Percentiles rank a stretch among this genome's conserved stretches.
Evolutionary conservation across 2,888 invertebrate genomes (phyloP).

Genomic region (Noctua pronuba): DNA sequence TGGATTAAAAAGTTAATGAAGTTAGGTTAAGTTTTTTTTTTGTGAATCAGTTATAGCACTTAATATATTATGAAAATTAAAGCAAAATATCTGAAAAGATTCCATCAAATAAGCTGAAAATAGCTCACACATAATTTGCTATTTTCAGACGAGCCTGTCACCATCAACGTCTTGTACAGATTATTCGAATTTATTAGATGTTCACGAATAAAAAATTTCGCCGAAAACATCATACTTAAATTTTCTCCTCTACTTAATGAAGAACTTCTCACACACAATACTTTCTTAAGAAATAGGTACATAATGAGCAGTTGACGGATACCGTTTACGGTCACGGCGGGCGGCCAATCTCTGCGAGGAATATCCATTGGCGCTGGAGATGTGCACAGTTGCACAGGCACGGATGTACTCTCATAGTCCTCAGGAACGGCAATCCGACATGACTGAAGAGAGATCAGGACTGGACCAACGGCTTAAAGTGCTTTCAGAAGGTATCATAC

Average conservation of each 20-base stretch:
- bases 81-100: neutral
- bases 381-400: neutral
- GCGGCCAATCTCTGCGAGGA: neutral
- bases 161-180: neutral
- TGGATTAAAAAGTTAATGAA: neutral
- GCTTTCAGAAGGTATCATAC: neutral
- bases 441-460: neutral
- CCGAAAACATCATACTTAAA: neutral
- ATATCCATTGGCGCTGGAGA: neutral
- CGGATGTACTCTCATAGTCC: neutral
- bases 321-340: neutral
- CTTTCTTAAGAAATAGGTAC: neutral
- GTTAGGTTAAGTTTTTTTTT: neutral
- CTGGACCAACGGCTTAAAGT: neutral
- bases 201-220: neutral
- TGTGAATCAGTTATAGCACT: neutral
- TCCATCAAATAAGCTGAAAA: neutral
- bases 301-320: neutral
- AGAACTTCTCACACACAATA: neutral
- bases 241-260: neutral
- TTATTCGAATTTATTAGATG: neutral
- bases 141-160: slow-evolving; percentile 2
- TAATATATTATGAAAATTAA: neutral
- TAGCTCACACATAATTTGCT: neutral
- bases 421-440: neutral